Evolutionary conservation across 2,888 invertebrate species (phyloP).

Genomic region (Bedellia somnulentella): DNA sequence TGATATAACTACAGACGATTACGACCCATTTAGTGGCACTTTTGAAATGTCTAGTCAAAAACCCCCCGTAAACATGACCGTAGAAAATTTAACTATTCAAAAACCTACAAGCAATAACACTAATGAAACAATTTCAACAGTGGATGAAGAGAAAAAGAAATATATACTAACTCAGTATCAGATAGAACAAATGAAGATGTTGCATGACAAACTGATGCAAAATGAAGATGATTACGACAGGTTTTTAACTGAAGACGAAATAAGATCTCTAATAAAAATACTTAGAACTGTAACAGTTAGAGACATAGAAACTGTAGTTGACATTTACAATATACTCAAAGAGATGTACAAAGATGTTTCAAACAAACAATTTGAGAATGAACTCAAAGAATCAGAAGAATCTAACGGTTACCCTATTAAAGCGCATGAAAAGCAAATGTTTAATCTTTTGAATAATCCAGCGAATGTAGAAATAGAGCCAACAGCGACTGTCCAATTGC

Average conservation of each 20-base stretch:
- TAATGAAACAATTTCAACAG: constrained; percentile 6
- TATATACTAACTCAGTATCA: constrained; percentile 3
- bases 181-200: constrained; percentile 5
- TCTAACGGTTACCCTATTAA: no score
- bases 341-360: constrained; percentile 41
- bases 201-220: no score
- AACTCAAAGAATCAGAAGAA: no score
- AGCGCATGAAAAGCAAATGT: no score
- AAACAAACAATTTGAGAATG: no score
- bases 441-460: no score
- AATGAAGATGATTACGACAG: no score
- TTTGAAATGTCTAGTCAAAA: constrained; percentile 18
- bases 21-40: no score
- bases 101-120: constrained; percentile 5
- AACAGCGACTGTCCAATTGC: no score
- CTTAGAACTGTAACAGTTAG: constrained; percentile 37
- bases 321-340: constrained; percentile 43
- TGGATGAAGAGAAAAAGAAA: constrained; percentile 12
- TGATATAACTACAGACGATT: constrained; percentile 18
- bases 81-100: constrained; percentile 5
- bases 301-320: constrained; percentile 41
- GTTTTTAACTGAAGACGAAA: constrained; percentile 34
- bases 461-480: no score
- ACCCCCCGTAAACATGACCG: constrained; percentile 14
- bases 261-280: constrained; percentile 28